These are phyloP conservation scores for Heliconius cydno DNA, from an alignment of 2,888 invertebrate species.

Conservation along the genomic window DNA sequence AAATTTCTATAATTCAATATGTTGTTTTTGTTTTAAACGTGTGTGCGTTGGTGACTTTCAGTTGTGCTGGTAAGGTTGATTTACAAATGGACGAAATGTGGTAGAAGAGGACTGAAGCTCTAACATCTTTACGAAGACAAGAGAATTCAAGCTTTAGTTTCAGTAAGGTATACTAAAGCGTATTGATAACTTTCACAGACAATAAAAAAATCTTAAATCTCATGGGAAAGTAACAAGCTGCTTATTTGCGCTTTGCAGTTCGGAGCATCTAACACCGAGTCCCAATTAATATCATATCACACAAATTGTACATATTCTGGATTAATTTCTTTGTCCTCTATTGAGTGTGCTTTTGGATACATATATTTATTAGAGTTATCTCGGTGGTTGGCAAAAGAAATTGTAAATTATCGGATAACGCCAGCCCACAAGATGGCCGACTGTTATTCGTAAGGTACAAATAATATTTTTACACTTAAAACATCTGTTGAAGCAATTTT, in stretches of 20 bases:
- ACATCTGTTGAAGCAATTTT: conserved; percentile 42
- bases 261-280: conserved; percentile 62
- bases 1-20: conserved; percentile 31
- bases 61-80: conserved; percentile 76
- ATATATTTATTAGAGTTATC: conserved; percentile 59
- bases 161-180: conserved; percentile 58
- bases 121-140: conserved; percentile 53
- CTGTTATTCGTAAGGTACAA: conserved; percentile 82
- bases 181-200: conserved; percentile 32
- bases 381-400: conserved; percentile 65
- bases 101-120: conserved; percentile 64
- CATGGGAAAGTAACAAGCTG: conserved; percentile 67
- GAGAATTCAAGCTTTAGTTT: conserved; percentile 52
- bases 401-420: conserved; percentile 78
- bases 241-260: conserved; percentile 74
- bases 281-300: conserved; percentile 57
- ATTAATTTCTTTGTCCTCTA: conserved; percentile 56
- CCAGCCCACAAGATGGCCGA: conserved; percentile 83
- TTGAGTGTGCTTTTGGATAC: conserved; percentile 56
- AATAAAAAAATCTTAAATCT: conserved; percentile 35
- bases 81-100: conserved; percentile 73
- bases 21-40: conserved; percentile 54
- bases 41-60: conserved; percentile 68
- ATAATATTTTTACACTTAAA: conserved; percentile 62
- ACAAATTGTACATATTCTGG: conserved; percentile 57